phyloP scores from a whole-genome alignment of 2,113 vertebrate species.

The Lophotis ruficrista region DNA sequence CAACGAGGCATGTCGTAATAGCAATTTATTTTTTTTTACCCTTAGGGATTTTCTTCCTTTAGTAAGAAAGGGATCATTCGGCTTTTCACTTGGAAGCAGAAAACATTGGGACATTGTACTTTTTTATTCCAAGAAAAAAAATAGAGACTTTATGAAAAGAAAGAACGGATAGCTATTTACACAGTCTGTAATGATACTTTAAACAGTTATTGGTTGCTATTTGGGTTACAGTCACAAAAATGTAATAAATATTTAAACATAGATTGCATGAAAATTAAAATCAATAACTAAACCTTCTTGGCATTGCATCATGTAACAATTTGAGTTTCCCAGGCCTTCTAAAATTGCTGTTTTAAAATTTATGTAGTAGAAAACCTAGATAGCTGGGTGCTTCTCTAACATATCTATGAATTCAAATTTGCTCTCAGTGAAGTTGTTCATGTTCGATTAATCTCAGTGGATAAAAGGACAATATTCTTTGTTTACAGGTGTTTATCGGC shows the following conservation, averaged over 20 bases:
- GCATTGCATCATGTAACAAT: neutral
- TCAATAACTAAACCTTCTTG: neutral
- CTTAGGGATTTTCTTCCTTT: neutral
- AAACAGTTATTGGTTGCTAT: neutral
- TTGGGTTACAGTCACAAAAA: neutral
- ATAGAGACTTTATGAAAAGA: neutral
- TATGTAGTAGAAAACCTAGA: neutral
- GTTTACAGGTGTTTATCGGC: neutral
- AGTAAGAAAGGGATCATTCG: neutral
- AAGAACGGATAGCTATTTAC: neutral
- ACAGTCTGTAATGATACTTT: neutral
- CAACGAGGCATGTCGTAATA: neutral
- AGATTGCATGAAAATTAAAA: neutral
- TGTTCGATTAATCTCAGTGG: neutral
- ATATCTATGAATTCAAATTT: neutral
- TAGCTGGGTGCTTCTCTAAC: neutral
- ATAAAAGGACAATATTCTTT: neutral
- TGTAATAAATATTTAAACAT: neutral
- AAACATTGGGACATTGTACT: neutral
- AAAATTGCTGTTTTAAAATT: neutral
- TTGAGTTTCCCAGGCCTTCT: neutral
- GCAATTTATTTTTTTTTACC: neutral
- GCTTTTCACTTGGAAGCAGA: neutral
- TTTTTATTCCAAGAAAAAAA: neutral
- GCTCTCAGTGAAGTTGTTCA: neutral